Evolutionary conservation across 1,140 invertebrate species (phyloP).

Genomic region (Uloborus diversus): DNA sequence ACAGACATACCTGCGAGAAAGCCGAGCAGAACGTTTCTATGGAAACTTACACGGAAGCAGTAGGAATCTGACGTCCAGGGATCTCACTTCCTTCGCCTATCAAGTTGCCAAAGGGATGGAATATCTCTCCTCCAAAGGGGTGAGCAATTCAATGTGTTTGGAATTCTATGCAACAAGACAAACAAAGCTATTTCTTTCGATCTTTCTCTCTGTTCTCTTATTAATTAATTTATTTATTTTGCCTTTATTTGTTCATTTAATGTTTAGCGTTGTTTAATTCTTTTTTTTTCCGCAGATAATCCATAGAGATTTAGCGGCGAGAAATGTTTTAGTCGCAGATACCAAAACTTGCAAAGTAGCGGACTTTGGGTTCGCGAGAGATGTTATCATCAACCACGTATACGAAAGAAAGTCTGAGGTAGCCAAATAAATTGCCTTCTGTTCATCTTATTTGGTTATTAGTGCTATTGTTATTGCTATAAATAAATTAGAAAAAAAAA

Average conservation of each 20-base stretch:
- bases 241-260: neutral
- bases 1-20: conserved; percentile 82
- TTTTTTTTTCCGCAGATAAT: conserved; percentile 69
- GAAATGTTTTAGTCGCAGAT: conserved; percentile 89
- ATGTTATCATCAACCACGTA: conserved; percentile 79
- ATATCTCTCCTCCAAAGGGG: conserved; percentile 80
- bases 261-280: neutral
- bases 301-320: conserved; percentile 87
- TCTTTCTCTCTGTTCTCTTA: no score
- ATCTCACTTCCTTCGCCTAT: conserved; percentile 85
- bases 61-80: conserved; percentile 28
- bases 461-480: no score
- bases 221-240: neutral
- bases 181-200: no score
- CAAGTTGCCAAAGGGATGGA: conserved; percentile 95
- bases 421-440: no score
- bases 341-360: conserved; percentile 90
- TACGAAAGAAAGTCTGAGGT: conserved; percentile 91
- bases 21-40: conserved; percentile 43
- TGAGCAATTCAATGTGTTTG: conserved; percentile 66
- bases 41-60: conserved; percentile 50
- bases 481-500: no score
- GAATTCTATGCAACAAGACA: no score
- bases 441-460: no score
- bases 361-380: conserved; percentile 91